Conservation (phyloP, 2,888 invertebrate species). For the Melikaiella ostensackeni region DNA sequence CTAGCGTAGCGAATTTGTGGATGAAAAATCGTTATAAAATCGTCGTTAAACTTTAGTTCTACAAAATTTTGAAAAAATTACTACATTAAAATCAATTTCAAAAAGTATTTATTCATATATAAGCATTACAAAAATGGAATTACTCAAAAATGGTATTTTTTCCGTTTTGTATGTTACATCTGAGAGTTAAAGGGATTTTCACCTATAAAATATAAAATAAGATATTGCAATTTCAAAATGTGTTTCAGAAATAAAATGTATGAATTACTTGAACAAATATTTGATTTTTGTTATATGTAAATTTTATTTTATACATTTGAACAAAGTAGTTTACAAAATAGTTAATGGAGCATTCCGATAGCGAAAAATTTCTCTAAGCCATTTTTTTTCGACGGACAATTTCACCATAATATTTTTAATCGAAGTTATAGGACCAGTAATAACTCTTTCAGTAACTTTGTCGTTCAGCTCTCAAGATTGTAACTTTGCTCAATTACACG, state of each 20-base stretch:
- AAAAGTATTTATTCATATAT: no score
- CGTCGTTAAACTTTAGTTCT: neutral
- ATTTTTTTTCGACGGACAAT: neutral
- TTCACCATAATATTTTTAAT: neutral
- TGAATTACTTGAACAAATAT: no score
- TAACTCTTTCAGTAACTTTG: neutral
- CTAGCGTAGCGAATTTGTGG: neutral
- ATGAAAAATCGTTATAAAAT: neutral
- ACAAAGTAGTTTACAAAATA: neutral
- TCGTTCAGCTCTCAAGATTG: neutral
- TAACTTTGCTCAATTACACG: neutral
- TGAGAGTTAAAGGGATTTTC: no score
- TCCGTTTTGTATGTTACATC: no score
- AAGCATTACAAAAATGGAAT: no score
- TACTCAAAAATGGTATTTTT: no score
- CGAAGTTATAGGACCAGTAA: neutral
- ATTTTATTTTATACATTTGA: neutral
- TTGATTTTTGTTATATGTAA: neutral
- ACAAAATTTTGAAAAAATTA: no score
- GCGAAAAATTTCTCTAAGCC: constrained; percentile 1
- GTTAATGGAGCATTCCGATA: constrained; percentile 10
- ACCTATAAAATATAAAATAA: no score
- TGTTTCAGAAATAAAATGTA: no score
- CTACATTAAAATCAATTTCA: no score
- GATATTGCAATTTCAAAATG: no score